Evolutionary conservation across 2,113 vertebrate species (phyloP).

Genomic region (Cheirogaleus medius): DNA sequence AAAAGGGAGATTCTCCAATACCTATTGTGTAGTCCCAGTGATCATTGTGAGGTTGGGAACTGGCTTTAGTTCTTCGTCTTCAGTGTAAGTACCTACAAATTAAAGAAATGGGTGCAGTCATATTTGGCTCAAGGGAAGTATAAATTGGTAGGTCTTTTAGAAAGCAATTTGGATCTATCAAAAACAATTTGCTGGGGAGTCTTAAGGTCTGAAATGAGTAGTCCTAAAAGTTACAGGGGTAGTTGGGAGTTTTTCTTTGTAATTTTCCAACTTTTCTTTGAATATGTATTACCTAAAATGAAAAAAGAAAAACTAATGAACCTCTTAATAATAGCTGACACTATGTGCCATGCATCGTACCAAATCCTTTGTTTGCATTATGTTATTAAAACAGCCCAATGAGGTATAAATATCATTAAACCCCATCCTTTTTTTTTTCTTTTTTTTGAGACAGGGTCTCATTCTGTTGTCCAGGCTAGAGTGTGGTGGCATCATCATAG

Average conservation of each 20-base stretch:
- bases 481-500: too few relatives aligned
- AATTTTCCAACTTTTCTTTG: constrained; percentile 8
- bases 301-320: neutral
- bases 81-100: neutral
- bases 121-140: neutral
- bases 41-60: neutral
- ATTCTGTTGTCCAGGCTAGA: too few relatives aligned
- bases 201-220: constrained; percentile 1
- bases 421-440: too few relatives aligned
- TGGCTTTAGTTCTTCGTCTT: neutral
- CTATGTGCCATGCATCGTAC: neutral
- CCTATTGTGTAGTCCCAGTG: neutral
- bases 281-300: neutral
- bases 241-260: neutral
- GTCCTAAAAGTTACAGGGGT: neutral
- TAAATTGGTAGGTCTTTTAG: neutral
- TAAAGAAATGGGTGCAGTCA: neutral
- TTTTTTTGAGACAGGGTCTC: too few relatives aligned
- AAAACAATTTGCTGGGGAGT: neutral
- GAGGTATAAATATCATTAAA: neutral
- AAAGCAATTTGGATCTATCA: neutral
- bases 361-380: neutral
- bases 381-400: neutral
- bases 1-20: neutral
- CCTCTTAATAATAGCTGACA: neutral